These are phyloP conservation scores for Drosophila nigrodunni DNA, from an alignment of 1,140 invertebrate species.

Conservation along the genomic window DNA sequence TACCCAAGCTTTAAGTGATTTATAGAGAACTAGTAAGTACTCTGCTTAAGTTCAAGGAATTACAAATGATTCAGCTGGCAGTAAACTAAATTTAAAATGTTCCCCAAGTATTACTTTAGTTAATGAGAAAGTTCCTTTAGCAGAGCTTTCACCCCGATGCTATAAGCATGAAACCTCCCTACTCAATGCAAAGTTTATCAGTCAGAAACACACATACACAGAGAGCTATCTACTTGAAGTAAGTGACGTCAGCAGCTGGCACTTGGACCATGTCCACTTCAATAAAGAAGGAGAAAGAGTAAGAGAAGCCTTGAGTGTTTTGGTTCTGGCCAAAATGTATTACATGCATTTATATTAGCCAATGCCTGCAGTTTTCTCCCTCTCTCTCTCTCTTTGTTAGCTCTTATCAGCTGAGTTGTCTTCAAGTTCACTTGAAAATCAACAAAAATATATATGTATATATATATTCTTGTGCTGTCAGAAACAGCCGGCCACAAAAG, in stretches of 20 bases:
- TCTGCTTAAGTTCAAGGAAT: too few relatives aligned
- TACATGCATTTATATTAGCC: slow-evolving; percentile 70
- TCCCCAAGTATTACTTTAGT: neutral
- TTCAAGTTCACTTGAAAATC: slow-evolving; percentile 59
- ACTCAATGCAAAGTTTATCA: neutral
- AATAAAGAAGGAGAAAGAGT: neutral
- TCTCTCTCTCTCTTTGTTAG: neutral
- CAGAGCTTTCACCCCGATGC: neutral
- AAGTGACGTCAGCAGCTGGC: slow-evolving; percentile 25
- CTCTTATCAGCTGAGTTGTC: neutral
- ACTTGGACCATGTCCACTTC: slow-evolving; percentile 22
- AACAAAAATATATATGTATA: slow-evolving; percentile 68
- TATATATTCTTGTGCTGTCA: slow-evolving; percentile 64
- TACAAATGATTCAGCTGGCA: neutral
- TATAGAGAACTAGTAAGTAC: too few relatives aligned
- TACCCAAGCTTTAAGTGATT: neutral
- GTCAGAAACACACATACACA: neutral
- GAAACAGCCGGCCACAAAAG: slow-evolving; percentile 38
- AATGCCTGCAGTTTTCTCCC: slow-evolving; percentile 47
- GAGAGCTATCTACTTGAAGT: neutral
- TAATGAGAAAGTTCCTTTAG: neutral
- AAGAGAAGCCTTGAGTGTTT: slow-evolving; percentile 19
- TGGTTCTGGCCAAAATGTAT: slow-evolving; percentile 47
- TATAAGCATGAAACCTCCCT: neutral
- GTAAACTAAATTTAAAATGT: neutral